phyloP scores from a whole-genome alignment of 2,888 invertebrate genomes.

The Lacanobia oleracea region DNA sequence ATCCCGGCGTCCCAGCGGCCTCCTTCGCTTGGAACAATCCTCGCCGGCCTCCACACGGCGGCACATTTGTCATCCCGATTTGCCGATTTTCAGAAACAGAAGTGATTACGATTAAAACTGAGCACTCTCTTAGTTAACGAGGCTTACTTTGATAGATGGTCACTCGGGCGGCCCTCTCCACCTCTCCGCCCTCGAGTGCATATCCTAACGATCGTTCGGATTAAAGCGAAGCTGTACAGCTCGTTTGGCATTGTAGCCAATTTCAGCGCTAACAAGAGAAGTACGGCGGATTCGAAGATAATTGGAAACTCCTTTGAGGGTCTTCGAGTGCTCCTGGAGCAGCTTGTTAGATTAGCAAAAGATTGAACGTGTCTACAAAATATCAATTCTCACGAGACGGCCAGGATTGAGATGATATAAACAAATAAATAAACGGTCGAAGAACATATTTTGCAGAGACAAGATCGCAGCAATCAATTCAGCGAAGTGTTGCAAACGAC shows the following conservation, averaged over 20 bases:
- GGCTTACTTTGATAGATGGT: slow-evolving; percentile 78
- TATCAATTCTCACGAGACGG: slow-evolving; percentile 18
- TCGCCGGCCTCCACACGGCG: slow-evolving; percentile 19
- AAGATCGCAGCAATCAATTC: slow-evolving; percentile 42
- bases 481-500: slow-evolving; percentile 21
- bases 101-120: slow-evolving; percentile 76
- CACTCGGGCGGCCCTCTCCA: slow-evolving; percentile 55
- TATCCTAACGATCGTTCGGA: slow-evolving; percentile 64
- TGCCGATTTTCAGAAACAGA: slow-evolving; percentile 68
- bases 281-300: slow-evolving; percentile 54
- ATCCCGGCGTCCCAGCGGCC: slow-evolving; percentile 33
- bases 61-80: slow-evolving; percentile 72
- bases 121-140: slow-evolving; percentile 77
- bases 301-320: slow-evolving; percentile 62
- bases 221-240: slow-evolving; percentile 58
- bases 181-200: slow-evolving; percentile 55
- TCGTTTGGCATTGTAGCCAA: slow-evolving; percentile 64
- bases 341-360: slow-evolving; percentile 32
- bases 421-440: slow-evolving; percentile 8
- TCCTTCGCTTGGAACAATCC: slow-evolving; percentile 33
- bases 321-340: slow-evolving; percentile 25
- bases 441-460: slow-evolving; percentile 8
- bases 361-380: slow-evolving; percentile 5
- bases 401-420: slow-evolving; percentile 2
- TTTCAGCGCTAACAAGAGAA: slow-evolving; percentile 57